Evolutionary conservation across 2,888 invertebrate genomes (phyloP).

Genomic region (Rutpela maculata): DNA sequence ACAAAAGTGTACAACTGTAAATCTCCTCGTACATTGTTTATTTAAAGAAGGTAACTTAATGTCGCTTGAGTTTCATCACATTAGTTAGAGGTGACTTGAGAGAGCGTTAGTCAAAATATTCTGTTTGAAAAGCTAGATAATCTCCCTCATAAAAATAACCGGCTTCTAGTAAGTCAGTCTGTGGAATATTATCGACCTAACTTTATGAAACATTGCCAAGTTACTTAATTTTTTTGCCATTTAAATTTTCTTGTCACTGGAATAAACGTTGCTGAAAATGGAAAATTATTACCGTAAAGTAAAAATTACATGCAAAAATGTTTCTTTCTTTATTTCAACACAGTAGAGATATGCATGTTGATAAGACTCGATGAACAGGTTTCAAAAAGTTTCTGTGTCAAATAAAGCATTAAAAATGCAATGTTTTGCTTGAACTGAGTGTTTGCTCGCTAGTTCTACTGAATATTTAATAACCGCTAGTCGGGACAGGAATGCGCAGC

Average conservation of each 20-base stretch:
- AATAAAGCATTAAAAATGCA: conserved; percentile 66
- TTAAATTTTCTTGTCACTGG: background rate
- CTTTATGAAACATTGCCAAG: background rate
- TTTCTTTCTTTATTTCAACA: conserved; percentile 26
- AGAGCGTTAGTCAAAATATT: too few species aligned
- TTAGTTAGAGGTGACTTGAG: too few species aligned
- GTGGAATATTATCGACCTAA: too few species aligned
- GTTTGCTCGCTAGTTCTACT: conserved; percentile 62
- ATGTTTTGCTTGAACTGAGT: conserved; percentile 62
- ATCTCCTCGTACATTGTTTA: too few species aligned
- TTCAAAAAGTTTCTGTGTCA: conserved; percentile 65
- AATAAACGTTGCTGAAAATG: background rate
- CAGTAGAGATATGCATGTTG: conserved; percentile 55
- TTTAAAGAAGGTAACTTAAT: too few species aligned
- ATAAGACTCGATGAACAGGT: conserved; percentile 59
- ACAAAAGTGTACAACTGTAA: too few species aligned
- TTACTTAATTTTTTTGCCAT: background rate
- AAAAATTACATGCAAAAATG: conserved; percentile 35
- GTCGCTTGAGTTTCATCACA: too few species aligned
- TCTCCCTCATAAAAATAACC: too few species aligned
- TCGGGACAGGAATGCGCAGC: conserved; percentile 54
- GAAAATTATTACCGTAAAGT: background rate
- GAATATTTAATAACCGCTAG: conserved; percentile 62
- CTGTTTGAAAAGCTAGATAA: too few species aligned
- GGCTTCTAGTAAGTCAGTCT: too few species aligned